phyloP scores from a whole-genome alignment of 2,797 vertebrate genomes.

The Diplodus puntazzo region DNA sequence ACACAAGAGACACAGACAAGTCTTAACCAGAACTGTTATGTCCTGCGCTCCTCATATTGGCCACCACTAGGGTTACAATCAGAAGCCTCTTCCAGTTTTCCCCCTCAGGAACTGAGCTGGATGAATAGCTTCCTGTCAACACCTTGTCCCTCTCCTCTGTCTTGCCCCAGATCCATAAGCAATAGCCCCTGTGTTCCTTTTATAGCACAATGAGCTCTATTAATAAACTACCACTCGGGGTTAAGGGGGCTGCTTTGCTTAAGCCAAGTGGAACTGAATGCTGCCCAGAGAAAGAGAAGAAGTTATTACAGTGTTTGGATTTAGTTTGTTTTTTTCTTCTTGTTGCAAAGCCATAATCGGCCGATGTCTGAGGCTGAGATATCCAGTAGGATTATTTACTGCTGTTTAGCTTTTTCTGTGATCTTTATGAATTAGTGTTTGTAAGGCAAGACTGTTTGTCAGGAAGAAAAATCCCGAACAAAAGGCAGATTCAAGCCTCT shows the following conservation, averaged over 20 bases:
- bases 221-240: conserved; percentile 68
- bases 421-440: conserved; percentile 67
- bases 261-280: conserved; percentile 73
- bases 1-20: conserved; percentile 74
- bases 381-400: conserved; percentile 73
- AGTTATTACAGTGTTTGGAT: conserved; percentile 64
- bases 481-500: conserved; percentile 58
- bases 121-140: conserved; percentile 80
- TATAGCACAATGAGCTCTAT: conserved; percentile 80
- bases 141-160: conserved; percentile 68
- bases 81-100: conserved; percentile 67
- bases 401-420: conserved; percentile 57
- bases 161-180: conserved; percentile 63
- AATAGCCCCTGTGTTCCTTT: conserved; percentile 67
- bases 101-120: conserved; percentile 60
- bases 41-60: conserved; percentile 70
- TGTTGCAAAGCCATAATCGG: conserved; percentile 72
- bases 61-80: conserved; percentile 74
- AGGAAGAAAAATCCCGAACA: conserved; percentile 45
- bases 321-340: conserved; percentile 42
- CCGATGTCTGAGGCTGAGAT: conserved; percentile 66
- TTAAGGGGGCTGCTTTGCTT: conserved; percentile 54
- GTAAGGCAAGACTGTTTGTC: conserved; percentile 62
- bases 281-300: conserved; percentile 65
- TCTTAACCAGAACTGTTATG: conserved; percentile 70